These are phyloP conservation scores for Rhinopithecus roxellana DNA, from an alignment of 2,113 vertebrate genomes.

Conservation along the genomic window DNA sequence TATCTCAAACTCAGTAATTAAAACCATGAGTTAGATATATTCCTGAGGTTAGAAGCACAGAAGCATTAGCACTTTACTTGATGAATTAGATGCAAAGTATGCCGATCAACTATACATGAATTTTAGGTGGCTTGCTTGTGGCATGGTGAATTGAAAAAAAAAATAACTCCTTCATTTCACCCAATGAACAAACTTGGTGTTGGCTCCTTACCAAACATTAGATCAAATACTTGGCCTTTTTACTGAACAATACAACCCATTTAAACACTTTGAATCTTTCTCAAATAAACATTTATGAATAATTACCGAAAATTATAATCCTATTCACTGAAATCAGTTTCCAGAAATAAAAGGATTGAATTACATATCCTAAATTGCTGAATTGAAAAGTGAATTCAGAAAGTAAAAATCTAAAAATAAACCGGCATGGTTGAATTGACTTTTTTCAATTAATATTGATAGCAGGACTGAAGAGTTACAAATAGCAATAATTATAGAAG, in stretches of 20 bases:
- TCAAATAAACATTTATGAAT: neutral
- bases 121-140: neutral
- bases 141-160: neutral
- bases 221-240: neutral
- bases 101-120: neutral
- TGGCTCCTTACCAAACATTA: neutral
- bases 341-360: conserved; percentile 10
- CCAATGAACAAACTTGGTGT: neutral
- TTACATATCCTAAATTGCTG: neutral
- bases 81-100: neutral
- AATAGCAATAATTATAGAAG: neutral
- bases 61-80: neutral
- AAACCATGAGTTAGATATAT: neutral
- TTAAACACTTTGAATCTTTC: neutral
- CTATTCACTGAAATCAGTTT: neutral
- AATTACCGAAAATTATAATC: neutral
- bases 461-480: neutral
- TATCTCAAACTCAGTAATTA: neutral
- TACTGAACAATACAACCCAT: neutral
- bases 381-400: neutral
- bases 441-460: neutral
- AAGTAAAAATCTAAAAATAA: conserved; percentile 20
- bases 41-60: neutral
- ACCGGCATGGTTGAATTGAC: neutral
- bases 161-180: neutral